Base-by-base conservation (phyloP, 2,888 invertebrate species). In the Lepetodrilus schrolli region DNA sequence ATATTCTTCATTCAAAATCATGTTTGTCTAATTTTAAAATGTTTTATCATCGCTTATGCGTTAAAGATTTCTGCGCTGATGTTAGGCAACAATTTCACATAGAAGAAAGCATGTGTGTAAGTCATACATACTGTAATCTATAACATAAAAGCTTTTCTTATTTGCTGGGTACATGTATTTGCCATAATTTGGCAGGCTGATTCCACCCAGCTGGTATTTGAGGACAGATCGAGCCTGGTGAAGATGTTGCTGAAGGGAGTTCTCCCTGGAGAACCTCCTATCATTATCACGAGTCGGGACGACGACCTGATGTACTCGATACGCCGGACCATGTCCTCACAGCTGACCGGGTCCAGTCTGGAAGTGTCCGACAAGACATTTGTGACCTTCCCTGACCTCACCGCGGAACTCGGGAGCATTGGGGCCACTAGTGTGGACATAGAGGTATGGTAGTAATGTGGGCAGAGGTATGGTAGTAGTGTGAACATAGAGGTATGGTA, bases 251-350 rank as follows among this genome's bases (percentile, higher is more conserved):
- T 76, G 37, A 47, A 70, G 10, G 76, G 69, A 3, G 66, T 36
- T 0, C 71, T 78, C 23, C 68, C 78, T 2, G 78, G 76, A 13
- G 78, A 78, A 47, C 49, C 21, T 1, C 58, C 76, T 10, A 43
- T 30, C 1, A 23, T 68, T 3, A 65, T 78, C 0, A 10, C 38
- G n/a, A 23, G 74, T 37, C 21, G 30, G 1, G 30, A 65, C 4
- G 37, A 65, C 3, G 71, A 73, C 8, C 50, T 72, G 17, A 70
- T 30, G 17, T 51, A 72, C 30, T 26, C 48, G 34, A 65, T 73
- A 17, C 21, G 49, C 26, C 51, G 71, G 4, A 38, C 10, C 7
- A 71, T 70, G 23, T 38, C 70, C 4, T 13, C 48, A 10, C 13
- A 10, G 4, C 10, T 68, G 21, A 23, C 68, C 10, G 37, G 37